Conservation (phyloP, 2,113 vertebrate genomes). For the Daubentonia madagascariensis region DNA sequence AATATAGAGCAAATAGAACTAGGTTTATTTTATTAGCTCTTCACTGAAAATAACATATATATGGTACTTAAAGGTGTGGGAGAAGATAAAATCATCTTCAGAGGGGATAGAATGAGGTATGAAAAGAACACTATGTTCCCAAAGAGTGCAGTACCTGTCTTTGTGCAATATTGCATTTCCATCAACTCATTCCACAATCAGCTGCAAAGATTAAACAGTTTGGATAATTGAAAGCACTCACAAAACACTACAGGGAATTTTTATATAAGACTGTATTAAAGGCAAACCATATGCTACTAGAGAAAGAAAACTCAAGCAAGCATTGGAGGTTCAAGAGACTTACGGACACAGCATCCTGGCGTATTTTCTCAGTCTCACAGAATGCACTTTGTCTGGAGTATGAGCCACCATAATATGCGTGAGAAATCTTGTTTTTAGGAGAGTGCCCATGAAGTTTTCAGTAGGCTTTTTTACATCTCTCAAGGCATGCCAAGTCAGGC, state of each 20-base stretch:
- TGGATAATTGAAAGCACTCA: background rate
- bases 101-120: background rate
- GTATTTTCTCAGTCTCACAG: background rate
- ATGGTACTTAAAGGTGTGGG: background rate
- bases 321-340: fast-evolving
- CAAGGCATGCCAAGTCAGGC: background rate
- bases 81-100: background rate
- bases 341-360: background rate
- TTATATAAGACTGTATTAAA: background rate
- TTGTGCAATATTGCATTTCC: background rate
- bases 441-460: background rate
- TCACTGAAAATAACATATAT: background rate
- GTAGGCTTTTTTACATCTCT: background rate
- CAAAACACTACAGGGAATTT: background rate
- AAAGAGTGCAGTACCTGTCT: background rate
- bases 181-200: background rate
- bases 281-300: background rate
- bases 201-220: background rate
- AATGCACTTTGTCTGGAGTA: background rate
- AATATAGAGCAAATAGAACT: background rate
- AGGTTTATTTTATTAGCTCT: background rate
- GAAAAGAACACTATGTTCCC: too few relatives aligned
- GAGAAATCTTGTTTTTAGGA: background rate
- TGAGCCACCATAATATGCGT: background rate
- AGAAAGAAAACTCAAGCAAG: background rate